These are phyloP conservation scores for Varanus komodoensis DNA, from an alignment of 2,113 vertebrate species.

Conservation along the genomic window DNA sequence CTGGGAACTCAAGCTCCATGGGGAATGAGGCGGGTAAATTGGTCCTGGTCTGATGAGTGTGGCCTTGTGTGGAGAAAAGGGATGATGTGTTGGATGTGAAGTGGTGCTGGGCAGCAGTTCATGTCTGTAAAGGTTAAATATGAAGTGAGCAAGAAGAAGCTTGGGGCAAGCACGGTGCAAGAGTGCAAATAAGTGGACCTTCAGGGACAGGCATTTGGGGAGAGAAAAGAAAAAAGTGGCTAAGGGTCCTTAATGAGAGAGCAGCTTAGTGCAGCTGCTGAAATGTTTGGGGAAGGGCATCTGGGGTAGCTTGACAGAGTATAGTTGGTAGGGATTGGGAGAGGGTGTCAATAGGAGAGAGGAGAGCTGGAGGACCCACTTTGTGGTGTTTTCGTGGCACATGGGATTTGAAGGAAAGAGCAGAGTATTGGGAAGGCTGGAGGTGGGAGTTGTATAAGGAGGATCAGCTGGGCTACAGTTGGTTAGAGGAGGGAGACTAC, in stretches of 20 bases:
- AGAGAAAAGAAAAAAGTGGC: not conserved
- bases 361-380: not conserved
- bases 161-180: not conserved
- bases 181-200: conserved; percentile 8
- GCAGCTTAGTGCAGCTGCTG: not conserved
- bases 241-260: not conserved
- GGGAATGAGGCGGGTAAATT: conserved; percentile 26
- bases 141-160: not conserved
- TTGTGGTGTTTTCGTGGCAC: not conserved
- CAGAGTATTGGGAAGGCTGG: no score
- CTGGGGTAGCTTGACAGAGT: not conserved
- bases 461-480: not conserved
- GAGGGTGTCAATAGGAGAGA: not conserved
- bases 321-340: not conserved
- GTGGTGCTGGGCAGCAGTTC: not conserved
- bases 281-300: not conserved
- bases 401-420: not conserved
- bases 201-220: not conserved
- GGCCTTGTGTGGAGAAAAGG: not conserved
- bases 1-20: conserved; percentile 54
- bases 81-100: not conserved
- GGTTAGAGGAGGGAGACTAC: no score
- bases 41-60: not conserved
- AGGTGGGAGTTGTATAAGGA: no score
- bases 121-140: not conserved